Base-by-base conservation (phyloP, 2,797 vertebrate genomes). In the Ara ararauna region DNA sequence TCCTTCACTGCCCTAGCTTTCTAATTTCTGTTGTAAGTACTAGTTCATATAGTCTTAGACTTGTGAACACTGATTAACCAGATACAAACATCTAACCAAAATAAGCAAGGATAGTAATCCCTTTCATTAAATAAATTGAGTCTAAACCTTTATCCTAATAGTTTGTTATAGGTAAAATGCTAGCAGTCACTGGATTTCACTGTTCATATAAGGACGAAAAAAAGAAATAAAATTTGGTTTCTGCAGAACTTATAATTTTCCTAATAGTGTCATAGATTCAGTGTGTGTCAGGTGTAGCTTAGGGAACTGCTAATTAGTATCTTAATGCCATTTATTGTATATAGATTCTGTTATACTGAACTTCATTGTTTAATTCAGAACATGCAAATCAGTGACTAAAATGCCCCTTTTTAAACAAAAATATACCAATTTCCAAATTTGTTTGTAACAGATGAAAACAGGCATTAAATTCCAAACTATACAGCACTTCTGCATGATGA, bases 301-400 rank as follows among this genome's bases (percentile, higher is more conserved):
- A 68, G 80, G 88, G 81, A 94, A 75, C 58, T 74, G 58, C 32
- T 88, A 74, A 84, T 93, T 77, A 87, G 83, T 88, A 81, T 15
- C 47, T 73, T 84, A 86, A 78, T 60, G 40, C 44, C 71, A 54
- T 78, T 90, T 88, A 22, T 54, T 83, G 8, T 36, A 6, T 51
- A 24, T 72, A 51, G 76, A 54, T 72, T 82, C 70, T 88, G 36
- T 82, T 58, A 42, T 74, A 23, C 9, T 60, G 21, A 71, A 68
- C 38, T 68, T 88, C 36, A 72, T 47, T 40, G 38, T 76, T 82
- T 68, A 20, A 60, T 82, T 66, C 38, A 79, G 72, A 92, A 66
- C 24, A 65, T 42, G 36, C 36, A 71, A 54, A 66, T 67, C 22
- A 9, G 44, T 78, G 67, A 81, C 36, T 75, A 29, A 75, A 78